phyloP scores from a whole-genome alignment of 2,797 vertebrate species.

The Trachurus trachurus region DNA sequence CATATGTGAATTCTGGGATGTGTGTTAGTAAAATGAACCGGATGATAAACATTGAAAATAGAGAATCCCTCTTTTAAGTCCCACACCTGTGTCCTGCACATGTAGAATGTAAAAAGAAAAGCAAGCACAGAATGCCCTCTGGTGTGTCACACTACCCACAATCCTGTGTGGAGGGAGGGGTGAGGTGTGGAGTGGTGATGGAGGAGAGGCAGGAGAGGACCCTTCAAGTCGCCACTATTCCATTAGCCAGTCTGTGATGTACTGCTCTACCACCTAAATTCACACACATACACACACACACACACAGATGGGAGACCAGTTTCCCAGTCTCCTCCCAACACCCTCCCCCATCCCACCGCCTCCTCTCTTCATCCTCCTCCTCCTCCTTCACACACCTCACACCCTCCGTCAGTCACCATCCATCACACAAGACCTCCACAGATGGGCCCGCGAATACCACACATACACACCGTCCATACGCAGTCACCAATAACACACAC shows the following conservation, averaged over 20 bases:
- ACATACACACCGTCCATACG: slow-evolving; percentile 6
- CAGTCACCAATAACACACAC: background rate
- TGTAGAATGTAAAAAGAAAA: background rate
- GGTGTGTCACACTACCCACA: slow-evolving; percentile 19
- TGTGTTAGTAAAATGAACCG: background rate
- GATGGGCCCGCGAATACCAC: slow-evolving; percentile 52
- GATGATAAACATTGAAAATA: too few relatives aligned
- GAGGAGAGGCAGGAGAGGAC: slow-evolving; percentile 62
- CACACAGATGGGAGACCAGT: slow-evolving; percentile 44
- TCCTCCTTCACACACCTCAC: slow-evolving; percentile 71
- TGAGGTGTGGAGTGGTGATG: slow-evolving; percentile 31
- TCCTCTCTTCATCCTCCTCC: slow-evolving; percentile 57
- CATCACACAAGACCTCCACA: slow-evolving; percentile 78
- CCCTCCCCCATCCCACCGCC: slow-evolving; percentile 63
- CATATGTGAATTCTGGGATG: background rate
- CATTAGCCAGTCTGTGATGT: slow-evolving; percentile 82
- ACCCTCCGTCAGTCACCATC: slow-evolving; percentile 74
- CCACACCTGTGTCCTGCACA: slow-evolving; percentile 5
- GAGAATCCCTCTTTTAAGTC: background rate
- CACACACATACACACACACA: slow-evolving; percentile 25
- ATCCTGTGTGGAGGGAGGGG: slow-evolving; percentile 26
- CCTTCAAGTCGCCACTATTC: slow-evolving; percentile 80
- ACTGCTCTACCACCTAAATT: slow-evolving; percentile 55
- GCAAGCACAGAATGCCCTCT: background rate
- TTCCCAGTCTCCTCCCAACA: slow-evolving; percentile 49